These are phyloP conservation scores for Spondyliosoma cantharus DNA, from an alignment of 2,797 vertebrate genomes.

Conservation along the genomic window DNA sequence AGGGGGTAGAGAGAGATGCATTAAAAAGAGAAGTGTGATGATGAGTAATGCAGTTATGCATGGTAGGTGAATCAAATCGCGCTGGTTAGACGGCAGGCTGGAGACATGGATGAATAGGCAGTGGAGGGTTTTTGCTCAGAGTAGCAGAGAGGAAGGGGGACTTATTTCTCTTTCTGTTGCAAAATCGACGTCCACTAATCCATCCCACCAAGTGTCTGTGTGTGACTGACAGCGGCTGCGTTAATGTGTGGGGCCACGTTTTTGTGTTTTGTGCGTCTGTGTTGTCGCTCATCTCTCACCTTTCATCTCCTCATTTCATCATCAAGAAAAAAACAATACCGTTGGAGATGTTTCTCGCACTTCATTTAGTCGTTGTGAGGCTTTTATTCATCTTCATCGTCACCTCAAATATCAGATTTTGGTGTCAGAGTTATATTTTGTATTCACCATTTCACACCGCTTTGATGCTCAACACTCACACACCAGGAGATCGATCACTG, in stretches of 20 bases:
- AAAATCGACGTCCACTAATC: constrained; percentile 46
- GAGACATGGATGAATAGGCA: constrained; percentile 64
- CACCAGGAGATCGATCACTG: constrained; percentile 16
- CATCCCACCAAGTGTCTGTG: constrained; percentile 61
- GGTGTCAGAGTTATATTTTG: constrained; percentile 6
- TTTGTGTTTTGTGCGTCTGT: constrained; percentile 45
- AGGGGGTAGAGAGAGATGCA: neutral
- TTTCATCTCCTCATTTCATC: constrained; percentile 57
- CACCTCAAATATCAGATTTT: neutral
- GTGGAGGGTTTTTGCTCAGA: constrained; percentile 54
- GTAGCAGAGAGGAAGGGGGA: constrained; percentile 34
- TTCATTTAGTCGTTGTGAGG: neutral
- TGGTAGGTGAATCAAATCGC: constrained; percentile 58
- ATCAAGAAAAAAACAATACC: neutral
- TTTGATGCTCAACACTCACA: constrained; percentile 6
- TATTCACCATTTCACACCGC: constrained; percentile 6
- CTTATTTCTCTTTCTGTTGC: constrained; percentile 38
- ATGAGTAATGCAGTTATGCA: constrained; percentile 71
- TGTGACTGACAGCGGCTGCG: constrained; percentile 17
- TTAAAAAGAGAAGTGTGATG: constrained; percentile 66
- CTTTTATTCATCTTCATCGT: neutral
- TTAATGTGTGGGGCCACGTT: constrained; percentile 41
- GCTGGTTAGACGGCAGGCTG: constrained; percentile 39
- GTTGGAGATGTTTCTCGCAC: neutral
- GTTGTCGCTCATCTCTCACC: constrained; percentile 43